A percentile compares a stretch with the other conserved stretches of the same genome.
These are phyloP conservation scores for Electrophaes corylata DNA, from an alignment of 2,888 invertebrate genomes.

Conservation along the genomic window DNA sequence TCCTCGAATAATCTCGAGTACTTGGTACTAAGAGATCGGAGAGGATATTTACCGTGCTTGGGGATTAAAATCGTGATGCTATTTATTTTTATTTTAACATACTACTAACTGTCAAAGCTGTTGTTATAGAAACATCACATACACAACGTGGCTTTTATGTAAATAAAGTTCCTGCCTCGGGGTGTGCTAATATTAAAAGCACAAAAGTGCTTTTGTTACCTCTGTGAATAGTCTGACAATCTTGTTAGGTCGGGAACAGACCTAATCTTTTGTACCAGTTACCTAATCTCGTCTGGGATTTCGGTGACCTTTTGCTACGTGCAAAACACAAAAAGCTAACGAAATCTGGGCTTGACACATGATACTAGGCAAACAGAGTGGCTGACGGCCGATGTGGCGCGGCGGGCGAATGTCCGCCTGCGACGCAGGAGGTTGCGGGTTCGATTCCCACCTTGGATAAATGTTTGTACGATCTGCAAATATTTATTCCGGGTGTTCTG, in stretches of 20 bases:
- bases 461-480: too few species aligned
- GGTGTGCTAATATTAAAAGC: slow-evolving; percentile 79
- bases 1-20: too few species aligned
- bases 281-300: slow-evolving; percentile 26
- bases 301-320: slow-evolving; percentile 22
- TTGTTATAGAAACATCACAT: slow-evolving; percentile 6
- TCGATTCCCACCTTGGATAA: too few species aligned
- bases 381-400: too few species aligned
- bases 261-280: slow-evolving; percentile 35
- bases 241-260: slow-evolving; percentile 46
- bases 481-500: too few species aligned
- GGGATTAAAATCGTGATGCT: too few species aligned
- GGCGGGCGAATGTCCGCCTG: too few species aligned
- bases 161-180: slow-evolving; percentile 71
- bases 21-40: too few species aligned
- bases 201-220: slow-evolving; percentile 76
- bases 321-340: slow-evolving; percentile 6
- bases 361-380: neutral
- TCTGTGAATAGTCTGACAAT: slow-evolving; percentile 55
- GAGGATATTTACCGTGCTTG: too few species aligned
- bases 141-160: slow-evolving; percentile 78
- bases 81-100: too few species aligned
- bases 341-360: slow-evolving; percentile 1
- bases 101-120: slow-evolving; percentile 9
- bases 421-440: too few species aligned